These are phyloP conservation scores for Monopis laevigella DNA, from an alignment of 2,888 invertebrate species.

Conservation along the genomic window DNA sequence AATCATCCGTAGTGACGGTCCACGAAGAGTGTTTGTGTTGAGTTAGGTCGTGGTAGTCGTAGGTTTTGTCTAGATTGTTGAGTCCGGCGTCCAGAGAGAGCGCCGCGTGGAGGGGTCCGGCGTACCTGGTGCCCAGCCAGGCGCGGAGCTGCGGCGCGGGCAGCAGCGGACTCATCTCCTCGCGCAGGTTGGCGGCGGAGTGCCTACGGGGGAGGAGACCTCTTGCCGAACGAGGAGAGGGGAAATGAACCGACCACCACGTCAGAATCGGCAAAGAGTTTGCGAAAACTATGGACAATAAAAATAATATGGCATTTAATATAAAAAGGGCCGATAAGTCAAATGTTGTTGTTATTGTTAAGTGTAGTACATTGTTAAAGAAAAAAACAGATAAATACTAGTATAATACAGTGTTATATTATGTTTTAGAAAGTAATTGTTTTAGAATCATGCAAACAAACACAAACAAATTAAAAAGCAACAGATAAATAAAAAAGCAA, in stretches of 20 bases:
- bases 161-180: too few relatives aligned
- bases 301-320: neutral
- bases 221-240: constrained; percentile 80
- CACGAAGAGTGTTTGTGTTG: neutral
- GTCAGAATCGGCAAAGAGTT: constrained; percentile 85
- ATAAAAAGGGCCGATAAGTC: neutral
- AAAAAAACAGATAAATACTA: too few relatives aligned
- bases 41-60: too few relatives aligned
- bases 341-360: too few relatives aligned
- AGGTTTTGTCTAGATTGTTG: too few relatives aligned
- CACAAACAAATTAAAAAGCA: too few relatives aligned
- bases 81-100: constrained; percentile 1
- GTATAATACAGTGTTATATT: too few relatives aligned
- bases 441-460: too few relatives aligned
- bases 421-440: too few relatives aligned
- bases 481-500: too few relatives aligned
- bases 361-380: too few relatives aligned
- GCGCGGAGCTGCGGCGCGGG: constrained; percentile 37
- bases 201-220: constrained; percentile 67
- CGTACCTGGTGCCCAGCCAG: constrained; percentile 48
- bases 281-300: constrained; percentile 76
- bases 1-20: constrained; percentile 3
- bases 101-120: neutral
- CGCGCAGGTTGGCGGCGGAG: too few relatives aligned
- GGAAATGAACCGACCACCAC: constrained; percentile 79